phyloP scores from a whole-genome alignment of 2,888 invertebrate genomes.

The Sesia bembeciformis region DNA sequence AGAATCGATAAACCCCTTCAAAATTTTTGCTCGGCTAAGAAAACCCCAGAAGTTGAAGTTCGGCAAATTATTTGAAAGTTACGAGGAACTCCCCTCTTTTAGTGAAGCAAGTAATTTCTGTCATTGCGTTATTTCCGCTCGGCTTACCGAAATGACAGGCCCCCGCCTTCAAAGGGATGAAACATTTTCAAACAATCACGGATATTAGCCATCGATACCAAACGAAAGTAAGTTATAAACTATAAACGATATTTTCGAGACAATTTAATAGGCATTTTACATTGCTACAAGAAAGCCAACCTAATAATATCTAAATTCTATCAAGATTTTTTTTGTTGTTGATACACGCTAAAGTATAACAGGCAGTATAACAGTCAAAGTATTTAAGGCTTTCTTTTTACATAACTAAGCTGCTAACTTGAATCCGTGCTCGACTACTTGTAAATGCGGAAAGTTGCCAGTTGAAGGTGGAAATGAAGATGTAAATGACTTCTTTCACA shows the following conservation, averaged over 20 bases:
- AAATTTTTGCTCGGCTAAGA: neutral
- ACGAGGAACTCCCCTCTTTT: slow-evolving; percentile 3
- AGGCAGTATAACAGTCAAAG: too few relatives aligned
- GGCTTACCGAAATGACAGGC: slow-evolving; percentile 12
- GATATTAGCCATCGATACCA: slow-evolving; percentile 23
- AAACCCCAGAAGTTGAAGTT: neutral
- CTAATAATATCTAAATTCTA: too few relatives aligned
- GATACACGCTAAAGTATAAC: too few relatives aligned
- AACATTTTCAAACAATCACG: slow-evolving; percentile 30
- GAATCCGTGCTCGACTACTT: too few relatives aligned
- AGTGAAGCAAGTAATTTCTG: slow-evolving; percentile 14
- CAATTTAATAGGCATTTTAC: too few relatives aligned
- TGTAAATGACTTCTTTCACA: too few relatives aligned
- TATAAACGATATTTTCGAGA: neutral
- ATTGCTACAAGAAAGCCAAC: too few relatives aligned
- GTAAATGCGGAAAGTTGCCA: too few relatives aligned
- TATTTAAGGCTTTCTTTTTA: too few relatives aligned
- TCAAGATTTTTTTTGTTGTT: too few relatives aligned
- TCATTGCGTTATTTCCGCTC: slow-evolving; percentile 15
- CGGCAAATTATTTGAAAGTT: slow-evolving; percentile 1
- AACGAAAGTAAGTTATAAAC: neutral
- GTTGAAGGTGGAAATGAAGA: too few relatives aligned
- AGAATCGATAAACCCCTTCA: neutral
- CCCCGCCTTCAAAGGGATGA: slow-evolving; percentile 20
- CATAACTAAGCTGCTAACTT: too few relatives aligned